Evolutionary conservation across 2,797 vertebrate genomes (phyloP).

Genomic region (Phaenicophaeus curvirostris): DNA sequence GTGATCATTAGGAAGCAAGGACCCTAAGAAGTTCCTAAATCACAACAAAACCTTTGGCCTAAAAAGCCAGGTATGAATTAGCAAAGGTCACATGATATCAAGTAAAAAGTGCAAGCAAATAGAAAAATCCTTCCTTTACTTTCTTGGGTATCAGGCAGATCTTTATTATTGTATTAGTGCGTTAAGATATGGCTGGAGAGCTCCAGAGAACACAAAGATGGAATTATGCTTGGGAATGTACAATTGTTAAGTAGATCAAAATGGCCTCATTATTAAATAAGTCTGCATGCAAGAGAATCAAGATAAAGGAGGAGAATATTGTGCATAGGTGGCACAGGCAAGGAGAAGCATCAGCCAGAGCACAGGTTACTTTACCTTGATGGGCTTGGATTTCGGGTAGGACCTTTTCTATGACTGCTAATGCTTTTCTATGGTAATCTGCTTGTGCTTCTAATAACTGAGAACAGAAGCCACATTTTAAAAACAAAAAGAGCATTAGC

Average conservation of each 20-base stretch:
- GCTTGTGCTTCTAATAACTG: constrained; percentile 99
- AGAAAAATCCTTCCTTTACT: background rate
- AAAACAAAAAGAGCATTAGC: constrained; percentile 80
- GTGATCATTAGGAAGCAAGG: background rate
- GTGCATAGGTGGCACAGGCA: constrained; percentile 69
- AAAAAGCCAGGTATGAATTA: background rate
- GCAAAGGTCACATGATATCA: background rate
- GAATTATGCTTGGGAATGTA: constrained; percentile 44
- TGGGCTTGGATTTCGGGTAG: constrained; percentile 95
- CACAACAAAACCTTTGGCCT: background rate
- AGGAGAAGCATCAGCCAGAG: constrained; percentile 68
- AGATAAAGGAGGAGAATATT: constrained; percentile 62
- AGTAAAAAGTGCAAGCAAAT: background rate
- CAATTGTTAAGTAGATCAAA: constrained; percentile 39
- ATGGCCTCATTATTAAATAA: constrained; percentile 51
- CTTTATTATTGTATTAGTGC: constrained; percentile 57
- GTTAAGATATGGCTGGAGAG: constrained; percentile 69
- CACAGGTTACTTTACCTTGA: constrained; percentile 89
- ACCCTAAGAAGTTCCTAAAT: background rate
- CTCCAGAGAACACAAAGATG: constrained; percentile 57
- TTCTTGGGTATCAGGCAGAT: background rate
- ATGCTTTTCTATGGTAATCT: constrained; percentile 99
- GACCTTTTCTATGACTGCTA: constrained; percentile 94
- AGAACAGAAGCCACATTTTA: constrained; percentile 85
- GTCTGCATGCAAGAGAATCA: constrained; percentile 74